These are phyloP conservation scores for Helicoverpa assulta DNA, from an alignment of 2,888 invertebrate genomes.

Conservation along the genomic window DNA sequence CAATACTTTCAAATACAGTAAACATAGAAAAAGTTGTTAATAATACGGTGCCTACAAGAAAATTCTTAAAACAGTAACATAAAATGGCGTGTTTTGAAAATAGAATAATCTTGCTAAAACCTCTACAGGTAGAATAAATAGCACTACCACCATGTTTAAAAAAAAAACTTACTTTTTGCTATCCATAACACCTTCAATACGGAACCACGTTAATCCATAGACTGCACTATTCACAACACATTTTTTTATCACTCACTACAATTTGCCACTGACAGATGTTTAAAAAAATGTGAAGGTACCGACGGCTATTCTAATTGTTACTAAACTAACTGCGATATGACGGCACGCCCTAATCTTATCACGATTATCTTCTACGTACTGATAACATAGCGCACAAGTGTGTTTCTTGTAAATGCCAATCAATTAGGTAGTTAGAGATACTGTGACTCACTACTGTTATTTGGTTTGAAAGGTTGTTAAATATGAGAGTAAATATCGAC, in stretches of 20 bases:
- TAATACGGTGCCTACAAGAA: background rate
- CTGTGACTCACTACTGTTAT: slow-evolving; percentile 27
- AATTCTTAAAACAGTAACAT: no score
- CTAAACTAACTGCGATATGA: slow-evolving; percentile 29
- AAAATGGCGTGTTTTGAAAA: no score
- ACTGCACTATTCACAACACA: slow-evolving; percentile 1
- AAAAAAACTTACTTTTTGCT: slow-evolving; percentile 60
- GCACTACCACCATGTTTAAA: background rate
- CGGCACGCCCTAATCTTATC: slow-evolving; percentile 62
- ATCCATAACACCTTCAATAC: slow-evolving; percentile 46
- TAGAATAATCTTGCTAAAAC: background rate
- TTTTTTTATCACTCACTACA: slow-evolving; percentile 17
- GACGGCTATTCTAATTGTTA: slow-evolving; percentile 34
- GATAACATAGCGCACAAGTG: slow-evolving; percentile 49
- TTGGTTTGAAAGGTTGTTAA: background rate
- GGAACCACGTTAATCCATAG: background rate
- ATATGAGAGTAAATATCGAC: background rate
- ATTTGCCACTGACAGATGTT: slow-evolving; percentile 5
- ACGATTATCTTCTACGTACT: slow-evolving; percentile 44
- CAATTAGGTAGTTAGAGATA: slow-evolving; percentile 22
- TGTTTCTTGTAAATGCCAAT: slow-evolving; percentile 32
- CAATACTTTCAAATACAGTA: no score
- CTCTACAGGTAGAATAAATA: slow-evolving; percentile 11
- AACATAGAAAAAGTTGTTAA: no score
- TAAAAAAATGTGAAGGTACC: slow-evolving; percentile 6